Percentiles rank a stretch among this genome's conserved stretches.
Conservation (phyloP, 2,113 vertebrate species). For the Alligator mississippiensis region DNA sequence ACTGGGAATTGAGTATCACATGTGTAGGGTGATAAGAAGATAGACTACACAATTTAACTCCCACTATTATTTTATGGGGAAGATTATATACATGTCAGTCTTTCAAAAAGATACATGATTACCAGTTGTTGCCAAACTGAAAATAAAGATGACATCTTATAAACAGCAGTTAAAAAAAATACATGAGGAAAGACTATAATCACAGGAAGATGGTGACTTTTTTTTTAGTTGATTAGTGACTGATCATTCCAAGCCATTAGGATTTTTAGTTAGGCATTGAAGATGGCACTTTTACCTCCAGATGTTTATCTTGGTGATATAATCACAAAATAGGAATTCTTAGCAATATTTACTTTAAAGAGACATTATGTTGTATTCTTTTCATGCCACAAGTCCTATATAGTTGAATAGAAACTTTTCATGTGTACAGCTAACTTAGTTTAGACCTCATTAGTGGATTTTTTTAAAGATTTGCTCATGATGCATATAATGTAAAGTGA, state of each 20-base stretch:
- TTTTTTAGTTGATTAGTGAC: background rate
- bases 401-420: constrained; percentile 1
- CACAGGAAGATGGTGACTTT: background rate
- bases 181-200: background rate
- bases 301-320: background rate
- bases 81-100: background rate
- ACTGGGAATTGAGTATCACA: background rate
- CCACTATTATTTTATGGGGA: background rate
- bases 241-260: background rate
- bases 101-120: background rate
- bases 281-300: background rate
- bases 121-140: background rate
- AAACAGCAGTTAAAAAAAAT: background rate
- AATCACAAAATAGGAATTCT: constrained; percentile 6
- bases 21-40: background rate
- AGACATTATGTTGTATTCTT: background rate
- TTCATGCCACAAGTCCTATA: background rate
- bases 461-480: background rate
- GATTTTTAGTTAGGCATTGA: background rate
- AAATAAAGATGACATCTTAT: background rate
- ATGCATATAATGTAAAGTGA: background rate
- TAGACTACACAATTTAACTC: background rate
- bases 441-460: background rate
- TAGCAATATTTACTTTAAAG: background rate
- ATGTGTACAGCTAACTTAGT: background rate